Conservation (phyloP, 2,113 vertebrate genomes). For the Rostratula benghalensis region DNA sequence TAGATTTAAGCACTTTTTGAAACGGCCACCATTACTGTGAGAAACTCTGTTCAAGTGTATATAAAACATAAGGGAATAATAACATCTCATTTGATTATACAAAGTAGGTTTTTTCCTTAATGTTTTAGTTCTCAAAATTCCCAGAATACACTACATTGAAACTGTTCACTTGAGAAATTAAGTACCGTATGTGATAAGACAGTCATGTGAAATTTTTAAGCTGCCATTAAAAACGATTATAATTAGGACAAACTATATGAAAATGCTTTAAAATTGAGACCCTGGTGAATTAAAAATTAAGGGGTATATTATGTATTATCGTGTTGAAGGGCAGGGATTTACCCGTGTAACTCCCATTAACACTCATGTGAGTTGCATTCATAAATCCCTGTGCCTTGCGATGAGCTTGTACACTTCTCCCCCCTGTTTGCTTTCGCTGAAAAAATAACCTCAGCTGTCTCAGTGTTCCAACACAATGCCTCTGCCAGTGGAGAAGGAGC, state of each 20-base stretch:
- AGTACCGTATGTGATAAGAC: slow-evolving; percentile 77
- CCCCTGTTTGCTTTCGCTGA: slow-evolving; percentile 27
- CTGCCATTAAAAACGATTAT: slow-evolving; percentile 84
- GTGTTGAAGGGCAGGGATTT: slow-evolving; percentile 76
- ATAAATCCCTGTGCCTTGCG: slow-evolving; percentile 41
- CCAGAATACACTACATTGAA: slow-evolving; percentile 76
- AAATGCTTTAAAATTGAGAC: slow-evolving; percentile 82
- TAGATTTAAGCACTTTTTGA: neutral
- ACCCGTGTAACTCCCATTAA: slow-evolving; percentile 62
- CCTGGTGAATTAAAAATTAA: slow-evolving; percentile 82
- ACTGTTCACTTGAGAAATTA: slow-evolving; percentile 84
- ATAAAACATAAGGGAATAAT: slow-evolving; percentile 73
- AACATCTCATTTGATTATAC: slow-evolving; percentile 74
- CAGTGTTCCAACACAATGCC: neutral
- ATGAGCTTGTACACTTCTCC: neutral
- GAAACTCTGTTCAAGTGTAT: slow-evolving; percentile 58
- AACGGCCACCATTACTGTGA: slow-evolving; percentile 36
- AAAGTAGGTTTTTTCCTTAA: slow-evolving; percentile 69
- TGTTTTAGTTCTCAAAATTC: slow-evolving; percentile 79
- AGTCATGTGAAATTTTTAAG: slow-evolving; percentile 82
- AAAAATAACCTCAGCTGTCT: neutral
- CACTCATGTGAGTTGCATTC: slow-evolving; percentile 51
- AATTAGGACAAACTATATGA: slow-evolving; percentile 83
- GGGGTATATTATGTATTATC: slow-evolving; percentile 78
- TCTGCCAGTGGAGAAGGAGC: neutral